phyloP scores from a whole-genome alignment of 2,113 vertebrate genomes.

The Paralichthys olivaceus region DNA sequence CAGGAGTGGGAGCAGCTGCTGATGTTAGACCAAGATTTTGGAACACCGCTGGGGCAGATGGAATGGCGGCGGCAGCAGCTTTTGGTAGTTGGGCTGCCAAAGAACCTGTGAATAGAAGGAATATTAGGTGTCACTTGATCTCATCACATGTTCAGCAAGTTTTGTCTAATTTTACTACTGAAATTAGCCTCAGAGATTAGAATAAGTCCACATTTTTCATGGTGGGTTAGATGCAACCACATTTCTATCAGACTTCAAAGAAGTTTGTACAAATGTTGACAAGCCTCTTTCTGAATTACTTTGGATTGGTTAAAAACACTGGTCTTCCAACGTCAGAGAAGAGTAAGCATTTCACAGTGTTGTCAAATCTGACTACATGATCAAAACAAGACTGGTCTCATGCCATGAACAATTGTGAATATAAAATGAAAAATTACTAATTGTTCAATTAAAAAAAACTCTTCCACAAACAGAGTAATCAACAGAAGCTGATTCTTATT shows the following conservation, averaged over 20 bases:
- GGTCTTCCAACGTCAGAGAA: not conserved
- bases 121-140: slow-evolving; percentile 9
- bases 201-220: slow-evolving; percentile 4
- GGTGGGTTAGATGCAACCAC: not conserved
- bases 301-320: not conserved
- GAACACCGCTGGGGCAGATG: slow-evolving; percentile 45
- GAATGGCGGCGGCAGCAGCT: slow-evolving; percentile 37
- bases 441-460: too few relatives aligned
- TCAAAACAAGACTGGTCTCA: not conserved
- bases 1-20: slow-evolving; percentile 34
- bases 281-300: not conserved
- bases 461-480: not conserved
- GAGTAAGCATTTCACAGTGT: not conserved
- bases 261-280: not conserved
- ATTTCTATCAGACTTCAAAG: slow-evolving; percentile 4
- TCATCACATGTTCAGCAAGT: slow-evolving; percentile 1
- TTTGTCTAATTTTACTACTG: slow-evolving; percentile 2
- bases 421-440: not conserved
- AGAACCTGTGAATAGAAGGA: slow-evolving; percentile 58
- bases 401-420: not conserved
- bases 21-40: slow-evolving; percentile 55
- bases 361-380: not conserved
- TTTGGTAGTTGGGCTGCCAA: slow-evolving; percentile 48
- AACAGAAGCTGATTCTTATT: not conserved
- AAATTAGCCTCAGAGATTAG: not conserved